phyloP scores from a whole-genome alignment of 2,888 invertebrate genomes.

The Lymantria monacha region DNA sequence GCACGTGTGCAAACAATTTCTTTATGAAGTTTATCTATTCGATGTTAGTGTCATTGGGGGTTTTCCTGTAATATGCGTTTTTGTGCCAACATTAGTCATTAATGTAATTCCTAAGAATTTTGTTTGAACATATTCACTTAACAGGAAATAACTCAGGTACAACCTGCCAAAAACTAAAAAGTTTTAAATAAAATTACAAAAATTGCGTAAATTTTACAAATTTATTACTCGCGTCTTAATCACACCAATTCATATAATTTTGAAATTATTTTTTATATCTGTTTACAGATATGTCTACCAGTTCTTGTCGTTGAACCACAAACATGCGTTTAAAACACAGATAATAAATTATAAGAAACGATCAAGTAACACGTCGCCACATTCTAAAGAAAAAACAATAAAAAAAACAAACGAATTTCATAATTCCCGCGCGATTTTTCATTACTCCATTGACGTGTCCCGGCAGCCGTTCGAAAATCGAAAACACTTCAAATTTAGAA shows the following conservation, averaged over 20 bases:
- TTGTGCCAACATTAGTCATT: slow-evolving; percentile 14
- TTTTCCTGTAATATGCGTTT: slow-evolving; percentile 12
- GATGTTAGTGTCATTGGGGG: slow-evolving; percentile 8
- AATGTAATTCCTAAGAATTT: slow-evolving; percentile 9
- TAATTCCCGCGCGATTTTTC: slow-evolving; percentile 56
- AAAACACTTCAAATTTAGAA: slow-evolving; percentile 79
- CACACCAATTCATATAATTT: slow-evolving; percentile 13
- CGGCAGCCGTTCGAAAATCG: slow-evolving; percentile 73
- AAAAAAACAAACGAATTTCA: slow-evolving; percentile 54
- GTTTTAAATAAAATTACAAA: no score
- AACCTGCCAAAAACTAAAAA: background rate
- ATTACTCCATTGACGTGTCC: slow-evolving; percentile 60
- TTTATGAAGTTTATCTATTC: slow-evolving; percentile 10
- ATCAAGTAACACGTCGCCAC: slow-evolving; percentile 32
- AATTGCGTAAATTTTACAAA: background rate
- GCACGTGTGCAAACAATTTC: slow-evolving; percentile 15
- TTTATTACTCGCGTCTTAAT: slow-evolving; percentile 14
- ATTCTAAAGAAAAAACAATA: slow-evolving; percentile 31
- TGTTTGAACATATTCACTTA: background rate
- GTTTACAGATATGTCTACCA: slow-evolving; percentile 12
- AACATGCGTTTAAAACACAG: slow-evolving; percentile 18
- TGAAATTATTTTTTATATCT: slow-evolving; percentile 3
- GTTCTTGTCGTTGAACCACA: slow-evolving; percentile 18
- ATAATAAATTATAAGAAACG: slow-evolving; percentile 6
- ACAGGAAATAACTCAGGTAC: slow-evolving; percentile 1